Conservation (phyloP, 2,113 vertebrate species). For the Salminus brasiliensis region DNA sequence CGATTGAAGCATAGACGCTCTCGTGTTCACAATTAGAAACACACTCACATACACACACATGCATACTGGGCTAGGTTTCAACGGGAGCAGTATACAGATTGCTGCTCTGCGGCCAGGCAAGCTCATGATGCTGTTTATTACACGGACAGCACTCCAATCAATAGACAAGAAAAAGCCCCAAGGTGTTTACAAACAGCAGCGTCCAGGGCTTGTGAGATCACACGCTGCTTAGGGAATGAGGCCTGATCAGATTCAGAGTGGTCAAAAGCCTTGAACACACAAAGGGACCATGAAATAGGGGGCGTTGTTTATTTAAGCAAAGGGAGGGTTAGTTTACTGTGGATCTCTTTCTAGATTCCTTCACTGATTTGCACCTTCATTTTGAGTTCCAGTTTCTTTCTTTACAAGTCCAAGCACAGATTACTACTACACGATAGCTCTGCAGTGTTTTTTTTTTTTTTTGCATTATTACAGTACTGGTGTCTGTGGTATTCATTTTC, state of each 20-base stretch:
- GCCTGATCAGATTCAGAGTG: neutral
- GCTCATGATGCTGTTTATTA: slow-evolving; percentile 27
- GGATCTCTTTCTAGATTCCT: no score
- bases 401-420: no score
- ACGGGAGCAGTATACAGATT: slow-evolving; percentile 1
- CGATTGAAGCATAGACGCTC: slow-evolving; percentile 4
- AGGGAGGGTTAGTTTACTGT: no score
- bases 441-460: no score
- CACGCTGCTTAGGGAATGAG: neutral
- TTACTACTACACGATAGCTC: no score
- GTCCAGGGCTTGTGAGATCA: neutral
- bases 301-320: no score
- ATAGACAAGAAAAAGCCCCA: neutral
- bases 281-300: neutral
- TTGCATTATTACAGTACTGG: no score
- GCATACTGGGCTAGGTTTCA: neutral
- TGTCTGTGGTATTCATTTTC: no score
- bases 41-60: slow-evolving; percentile 1
- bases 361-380: no score
- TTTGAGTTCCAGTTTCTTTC: no score
- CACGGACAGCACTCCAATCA: slow-evolving; percentile 20
- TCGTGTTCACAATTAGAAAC: neutral
- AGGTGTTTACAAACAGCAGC: slow-evolving; percentile 21
- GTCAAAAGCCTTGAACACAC: neutral
- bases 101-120: neutral